Base-by-base conservation (phyloP, 2,113 vertebrate species). In the Mionectes macconnelli region DNA sequence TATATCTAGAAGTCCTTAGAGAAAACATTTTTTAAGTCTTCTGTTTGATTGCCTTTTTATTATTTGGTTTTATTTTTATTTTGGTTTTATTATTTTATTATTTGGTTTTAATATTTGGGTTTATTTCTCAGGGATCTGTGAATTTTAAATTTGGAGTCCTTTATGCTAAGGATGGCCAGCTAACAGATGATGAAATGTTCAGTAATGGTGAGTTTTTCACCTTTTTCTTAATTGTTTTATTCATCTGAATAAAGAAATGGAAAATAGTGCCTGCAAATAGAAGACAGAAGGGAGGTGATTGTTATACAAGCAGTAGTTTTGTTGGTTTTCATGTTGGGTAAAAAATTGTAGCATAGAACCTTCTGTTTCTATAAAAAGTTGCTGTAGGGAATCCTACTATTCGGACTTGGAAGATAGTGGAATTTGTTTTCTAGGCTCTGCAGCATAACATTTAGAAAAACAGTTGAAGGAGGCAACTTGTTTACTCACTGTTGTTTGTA, bases 111-210 rank as follows among this genome's bases (percentile, higher is more conserved):
- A 19, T 81, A 35, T 16, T 75, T 86, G 42, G 5, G 12, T 72
- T 90, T 67, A 24, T 91, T 95, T 97, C 73, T 31, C 93, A 99
- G 99, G 99, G 99, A 76, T 99, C 99, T 25, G 99, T 99, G 96
- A 99, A 99, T 98, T 99, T 99, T 98, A 99, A 99, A 97, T 99
- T 99, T 96, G 99, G 99, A 86, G 98, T 99, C 91, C 99, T 99
- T 88, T 99, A 98, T 97, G 99, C 99, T 97, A 99, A 99, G 98
- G 99, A 99, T 10, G 99, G 99, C 45, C 99, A 99, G 97, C 98
- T 99, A 88, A 99, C 99, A 24, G 99, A 99, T 23, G 99, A 99
- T 49, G 99, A 99, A 96, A 99, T 99, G 99, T 99, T 99, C 94
- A 99, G 99, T 97, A 99, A 99, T 3, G 99, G 99, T 99, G 97